phyloP scores from a whole-genome alignment of 2,888 invertebrate species.

The Acrobasis repandana region DNA sequence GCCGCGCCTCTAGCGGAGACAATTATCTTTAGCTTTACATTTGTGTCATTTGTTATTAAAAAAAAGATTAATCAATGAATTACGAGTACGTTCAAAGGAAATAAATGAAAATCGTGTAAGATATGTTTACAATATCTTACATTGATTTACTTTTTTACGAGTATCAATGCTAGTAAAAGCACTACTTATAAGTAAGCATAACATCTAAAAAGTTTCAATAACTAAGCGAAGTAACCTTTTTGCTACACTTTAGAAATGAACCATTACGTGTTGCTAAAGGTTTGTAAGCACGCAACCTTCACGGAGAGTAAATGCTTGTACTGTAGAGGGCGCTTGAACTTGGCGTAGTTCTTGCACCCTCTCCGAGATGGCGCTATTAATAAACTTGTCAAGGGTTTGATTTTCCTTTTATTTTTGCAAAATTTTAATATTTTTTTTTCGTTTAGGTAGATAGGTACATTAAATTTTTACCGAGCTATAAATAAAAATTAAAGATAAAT shows the following conservation, averaged over 20 bases:
- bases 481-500: no score
- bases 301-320: conserved; percentile 16
- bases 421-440: not conserved
- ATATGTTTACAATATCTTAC: no score
- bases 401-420: not conserved
- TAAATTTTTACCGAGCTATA: no score
- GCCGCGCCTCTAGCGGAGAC: conserved; percentile 43
- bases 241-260: conserved; percentile 21
- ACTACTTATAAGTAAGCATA: not conserved
- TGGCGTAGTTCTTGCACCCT: conserved; percentile 28
- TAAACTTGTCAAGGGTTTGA: not conserved
- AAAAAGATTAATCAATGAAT: not conserved
- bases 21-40: conserved; percentile 7
- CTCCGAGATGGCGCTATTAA: conserved; percentile 34
- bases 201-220: conserved; percentile 1
- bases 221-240: not conserved
- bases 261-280: conserved; percentile 8
- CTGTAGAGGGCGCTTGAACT: conserved; percentile 16
- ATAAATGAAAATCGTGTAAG: no score
- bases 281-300: conserved; percentile 23
- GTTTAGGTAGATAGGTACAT: no score
- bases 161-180: not conserved
- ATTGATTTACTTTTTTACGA: not conserved
- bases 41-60: not conserved
- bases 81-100: no score